Conservation (phyloP, 2,113 vertebrate genomes). For the Alouatta palliata region DNA sequence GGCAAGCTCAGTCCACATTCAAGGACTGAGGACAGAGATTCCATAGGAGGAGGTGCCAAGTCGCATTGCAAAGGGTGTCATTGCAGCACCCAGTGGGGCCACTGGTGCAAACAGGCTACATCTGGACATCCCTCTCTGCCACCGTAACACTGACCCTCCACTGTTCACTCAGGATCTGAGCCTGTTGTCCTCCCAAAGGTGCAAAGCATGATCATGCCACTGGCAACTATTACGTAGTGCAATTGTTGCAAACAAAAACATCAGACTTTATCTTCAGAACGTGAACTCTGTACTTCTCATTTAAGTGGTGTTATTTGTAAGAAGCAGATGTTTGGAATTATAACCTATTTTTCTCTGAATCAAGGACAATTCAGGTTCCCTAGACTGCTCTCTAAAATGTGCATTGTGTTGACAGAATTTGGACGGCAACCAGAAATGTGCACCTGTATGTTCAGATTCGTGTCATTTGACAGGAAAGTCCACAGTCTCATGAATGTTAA, state of each 20-base stretch:
- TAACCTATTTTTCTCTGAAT: neutral
- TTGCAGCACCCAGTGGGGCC: fast-evolving
- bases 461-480: neutral
- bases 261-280: neutral
- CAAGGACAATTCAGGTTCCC: neutral
- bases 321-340: slow-evolving; percentile 48
- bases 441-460: neutral
- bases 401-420: slow-evolving; percentile 10
- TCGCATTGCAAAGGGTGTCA: fast-evolving
- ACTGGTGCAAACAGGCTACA: fast-evolving
- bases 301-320: neutral
- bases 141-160: fast-evolving
- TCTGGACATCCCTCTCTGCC: too few species aligned
- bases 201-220: fast-evolving
- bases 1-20: fast-evolving
- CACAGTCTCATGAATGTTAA: fast-evolving
- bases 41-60: fast-evolving
- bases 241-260: neutral
- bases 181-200: fast-evolving
- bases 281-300: neutral
- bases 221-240: fast-evolving
- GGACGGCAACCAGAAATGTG: neutral
- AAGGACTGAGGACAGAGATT: fast-evolving
- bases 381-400: neutral
- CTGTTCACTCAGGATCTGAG: fast-evolving